Evolutionary conservation across 92 coral and sea anemone genomes (phyloP), one percentile per base, ranked within the genome.

Genomic region (Umimayanthus kanabou): DNA sequence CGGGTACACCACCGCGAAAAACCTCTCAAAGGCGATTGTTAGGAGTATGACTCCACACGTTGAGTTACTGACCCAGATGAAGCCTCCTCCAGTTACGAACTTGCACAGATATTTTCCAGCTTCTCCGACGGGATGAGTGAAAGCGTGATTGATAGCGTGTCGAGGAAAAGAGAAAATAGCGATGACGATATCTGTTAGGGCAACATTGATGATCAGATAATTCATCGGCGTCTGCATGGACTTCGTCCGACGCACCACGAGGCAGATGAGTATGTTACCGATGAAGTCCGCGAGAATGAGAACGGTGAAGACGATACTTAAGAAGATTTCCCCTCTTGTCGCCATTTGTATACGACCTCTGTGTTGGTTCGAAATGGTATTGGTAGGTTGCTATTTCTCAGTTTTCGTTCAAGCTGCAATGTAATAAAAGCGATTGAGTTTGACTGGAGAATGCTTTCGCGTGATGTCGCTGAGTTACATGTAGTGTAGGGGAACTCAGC

Each of bases 61-160:
- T 20, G 82, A 78, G 2, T 92, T 89, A 20, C 94, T 92, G 15
- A 86, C 90, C 94, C 94, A 92, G 14, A 83, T 84, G 61, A 92
- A 89, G 20, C 76, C 76, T 92, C 37, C 37, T 33, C 37, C 37
- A 33, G 37, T 33, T 33, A 33, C 37, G 2, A 33, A 33, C 37
- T 33, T 33, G 79, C 94, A 92, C 43, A 89, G 77, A 74, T 85
- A 40, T 8, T 88, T 85, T 8, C 92, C 94, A 2, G 77, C 74
- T 45, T n/a, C 49, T 13, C 92, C 92, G 23, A 64, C 47, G 77
- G 81, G 57, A 81, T 83, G 37, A 2, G 37, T 33, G 37, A 33
- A 33, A 33, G 37, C 37, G 37, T 33, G 37, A 33, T 33, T 33
- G 37, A 33, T 33, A 33, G 89, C 77, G 77, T 89, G 89, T 77